Base-by-base conservation (phyloP, 2,113 vertebrate genomes). In the Sphyrna mokarran region DNA sequence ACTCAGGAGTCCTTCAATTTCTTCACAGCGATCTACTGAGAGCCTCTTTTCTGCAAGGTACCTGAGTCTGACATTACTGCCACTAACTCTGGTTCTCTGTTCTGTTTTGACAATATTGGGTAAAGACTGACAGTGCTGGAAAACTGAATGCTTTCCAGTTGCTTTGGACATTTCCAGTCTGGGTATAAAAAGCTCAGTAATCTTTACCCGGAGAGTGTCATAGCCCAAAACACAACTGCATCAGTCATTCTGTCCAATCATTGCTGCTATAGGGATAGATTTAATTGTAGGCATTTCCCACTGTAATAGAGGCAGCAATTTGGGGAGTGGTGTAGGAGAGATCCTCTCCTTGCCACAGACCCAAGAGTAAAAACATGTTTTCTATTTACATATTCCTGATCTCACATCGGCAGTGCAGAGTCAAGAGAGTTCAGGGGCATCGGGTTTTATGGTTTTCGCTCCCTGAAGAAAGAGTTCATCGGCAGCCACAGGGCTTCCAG, bases 11-110 rank as follows among this genome's bases (percentile, higher is more conserved):
- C 97, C 98, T 0, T 97, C 98, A 2, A 96, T 98, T 96, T 97
- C 98, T 68, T 98, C 98, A 33, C 97, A 97, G 96, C 98, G 98
- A 96, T 97, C 98, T 72, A 97, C 98, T 0, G 98, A 99, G 96
- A 98, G 97, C 96, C 97, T 99, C 95, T 99, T 99, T 97, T 97
- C 98, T 96, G 98, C 98, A 96, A 99, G 98, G 99, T 99, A 97
- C 9, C 40, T 54, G 3, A 29, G 2, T 29, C 2, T 89, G 87
- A 63, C 10, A 13, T 33, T 63, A 6, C 10, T 61, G 22, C 54
- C 26, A 16, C 16, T 83, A 83, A 43, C 37, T 43, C 78, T 83
- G 40, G 37, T 43, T 43, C 37, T 22, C 80, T 83, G n/a, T 83
- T 43, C 80, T 43, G 16, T 8, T 83, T 83, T 43, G 37, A 20